phyloP scores from a whole-genome alignment of 2,888 invertebrate species.

The Dryomyza anilis region DNA sequence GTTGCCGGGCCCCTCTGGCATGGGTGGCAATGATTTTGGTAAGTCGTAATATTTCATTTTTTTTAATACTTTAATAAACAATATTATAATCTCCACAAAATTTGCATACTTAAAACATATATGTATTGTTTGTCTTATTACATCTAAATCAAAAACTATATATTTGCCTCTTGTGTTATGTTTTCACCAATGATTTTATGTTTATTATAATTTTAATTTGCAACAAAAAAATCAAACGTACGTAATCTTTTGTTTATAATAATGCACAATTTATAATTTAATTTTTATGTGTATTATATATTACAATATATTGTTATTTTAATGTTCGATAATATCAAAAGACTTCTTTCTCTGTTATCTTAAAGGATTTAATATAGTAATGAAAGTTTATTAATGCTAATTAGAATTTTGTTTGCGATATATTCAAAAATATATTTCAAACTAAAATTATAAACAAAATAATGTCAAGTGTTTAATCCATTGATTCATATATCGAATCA shows the following conservation, averaged over 20 bases:
- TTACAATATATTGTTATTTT: too few relatives aligned
- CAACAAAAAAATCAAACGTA: background rate
- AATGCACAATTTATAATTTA: slow-evolving; percentile 10
- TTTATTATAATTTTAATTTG: slow-evolving; percentile 14
- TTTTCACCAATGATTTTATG: background rate
- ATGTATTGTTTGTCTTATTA: background rate
- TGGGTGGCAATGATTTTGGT: slow-evolving; percentile 83
- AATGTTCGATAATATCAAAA: background rate
- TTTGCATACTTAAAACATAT: slow-evolving; percentile 15
- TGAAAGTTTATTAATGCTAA: background rate
- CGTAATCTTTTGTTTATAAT: background rate
- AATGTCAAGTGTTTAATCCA: too few relatives aligned
- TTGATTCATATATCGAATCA: too few relatives aligned
- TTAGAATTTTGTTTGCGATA: too few relatives aligned
- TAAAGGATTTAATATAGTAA: background rate
- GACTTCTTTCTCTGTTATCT: background rate
- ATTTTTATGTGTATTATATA: too few relatives aligned
- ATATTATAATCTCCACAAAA: background rate
- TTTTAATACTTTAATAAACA: background rate
- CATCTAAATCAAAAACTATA: background rate
- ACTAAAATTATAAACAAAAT: too few relatives aligned
- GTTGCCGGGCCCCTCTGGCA: slow-evolving; percentile 85
- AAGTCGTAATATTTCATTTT: slow-evolving; percentile 61
- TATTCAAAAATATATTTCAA: too few relatives aligned
- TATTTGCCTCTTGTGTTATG: slow-evolving; percentile 31